These are phyloP conservation scores for Anabas testudineus DNA, from an alignment of 2,797 vertebrate species.

Conservation along the genomic window DNA sequence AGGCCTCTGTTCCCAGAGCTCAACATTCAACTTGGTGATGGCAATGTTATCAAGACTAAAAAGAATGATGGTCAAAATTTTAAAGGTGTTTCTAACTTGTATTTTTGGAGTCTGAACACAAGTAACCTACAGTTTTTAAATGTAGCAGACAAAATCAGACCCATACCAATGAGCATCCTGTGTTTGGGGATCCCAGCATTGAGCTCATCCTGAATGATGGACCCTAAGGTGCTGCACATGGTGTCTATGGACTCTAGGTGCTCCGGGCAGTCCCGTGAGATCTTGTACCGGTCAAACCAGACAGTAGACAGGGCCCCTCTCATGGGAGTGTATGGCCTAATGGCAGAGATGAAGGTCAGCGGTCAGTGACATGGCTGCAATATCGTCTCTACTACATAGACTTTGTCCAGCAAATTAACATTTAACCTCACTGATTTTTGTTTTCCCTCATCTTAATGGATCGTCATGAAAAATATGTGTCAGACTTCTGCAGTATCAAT, in stretches of 20 bases:
- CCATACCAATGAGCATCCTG: conserved; percentile 88
- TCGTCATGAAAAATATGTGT: no score
- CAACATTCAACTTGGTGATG: no score
- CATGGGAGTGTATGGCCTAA: conserved; percentile 90
- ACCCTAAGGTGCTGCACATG: conserved; percentile 84
- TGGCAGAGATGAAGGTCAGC: conserved; percentile 16
- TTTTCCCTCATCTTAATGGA: no score
- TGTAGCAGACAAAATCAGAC: neutral
- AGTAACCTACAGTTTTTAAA: no score
- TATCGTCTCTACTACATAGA: neutral
- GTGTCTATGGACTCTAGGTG: conserved; percentile 88
- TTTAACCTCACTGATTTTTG: neutral
- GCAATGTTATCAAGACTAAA: no score
- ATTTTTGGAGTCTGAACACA: neutral
- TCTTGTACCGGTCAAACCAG: conserved; percentile 92
- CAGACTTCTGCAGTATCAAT: no score
- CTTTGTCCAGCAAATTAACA: neutral
- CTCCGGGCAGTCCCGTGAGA: conserved; percentile 87
- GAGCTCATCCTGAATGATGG: conserved; percentile 87
- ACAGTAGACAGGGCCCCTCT: conserved; percentile 86
- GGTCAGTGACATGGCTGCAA: neutral
- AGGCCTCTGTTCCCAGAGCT: no score
- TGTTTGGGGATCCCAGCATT: conserved; percentile 85
- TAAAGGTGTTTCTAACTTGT: no score
- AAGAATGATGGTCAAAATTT: no score